Base-by-base conservation (phyloP, 2,797 vertebrate genomes). In the Megaceryle alcyon region DNA sequence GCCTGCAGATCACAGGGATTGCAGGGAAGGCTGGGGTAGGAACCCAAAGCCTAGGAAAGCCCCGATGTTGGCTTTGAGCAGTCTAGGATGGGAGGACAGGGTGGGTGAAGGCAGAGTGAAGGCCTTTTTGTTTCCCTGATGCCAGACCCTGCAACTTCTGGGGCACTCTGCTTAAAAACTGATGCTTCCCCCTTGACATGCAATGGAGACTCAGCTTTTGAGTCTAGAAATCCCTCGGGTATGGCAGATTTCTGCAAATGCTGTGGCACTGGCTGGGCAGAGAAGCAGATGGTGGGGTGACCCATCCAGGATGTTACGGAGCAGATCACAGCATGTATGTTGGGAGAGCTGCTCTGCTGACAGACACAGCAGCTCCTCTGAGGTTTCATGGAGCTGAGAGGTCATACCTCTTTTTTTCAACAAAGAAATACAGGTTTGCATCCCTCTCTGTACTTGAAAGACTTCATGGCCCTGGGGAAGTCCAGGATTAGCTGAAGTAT, bases 21-120 rank as follows among this genome's bases (percentile, higher is more conserved):
- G 29, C 28, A 49, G 57, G 46, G 22, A 63, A 25, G 5, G 53
- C 10, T 72, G 43, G 22, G 16, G 31, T 48, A 14, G 43, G 43
- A 73, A 46, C 12, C 11, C 19, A 81, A 5, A 0, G 1, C 9
- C 46, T 0, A 1, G 29, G 29, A 21, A 46, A 69, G 5, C 12
- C 29, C 44, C 29, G 0, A 0, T 33, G 10, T 4, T 60, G 71
- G 17, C 14, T 60, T 26, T 20, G 82, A 70, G 41, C 43, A 65
- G 37, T 46, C 37, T 23, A 35, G 65, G 23, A 12, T 48, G 49
- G 63, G 33, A 66, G 48, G 39, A 37, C 46, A 10, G 0, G 0
- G 26, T 11, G 22, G 19, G 9, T 43, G 37, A 63, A 75, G 43
- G 33, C 66, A 21, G 28, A 59, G 9, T 17, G 37, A 44, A 54